Percentiles rank a stretch among this genome's conserved stretches.
Evolutionary conservation across 2,113 vertebrate genomes (phyloP).

Genomic region (Crotalus helleri): DNA sequence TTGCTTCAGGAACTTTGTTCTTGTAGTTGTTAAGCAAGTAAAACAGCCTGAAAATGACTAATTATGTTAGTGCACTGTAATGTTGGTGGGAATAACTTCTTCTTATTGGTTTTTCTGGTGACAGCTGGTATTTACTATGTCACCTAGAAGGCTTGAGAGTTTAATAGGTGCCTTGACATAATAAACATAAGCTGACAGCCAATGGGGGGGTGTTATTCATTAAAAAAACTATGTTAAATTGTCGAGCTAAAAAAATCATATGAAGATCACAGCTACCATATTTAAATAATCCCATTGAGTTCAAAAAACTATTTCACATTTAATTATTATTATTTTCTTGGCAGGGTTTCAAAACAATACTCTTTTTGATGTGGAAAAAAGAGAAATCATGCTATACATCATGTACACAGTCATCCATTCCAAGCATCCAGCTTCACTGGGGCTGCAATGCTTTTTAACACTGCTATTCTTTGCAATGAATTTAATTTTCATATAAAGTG

Average conservation of each 20-base stretch:
- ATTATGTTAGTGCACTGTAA: background rate
- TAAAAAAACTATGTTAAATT: background rate
- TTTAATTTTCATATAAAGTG: constrained; percentile 29
- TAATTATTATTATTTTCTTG: constrained; percentile 10
- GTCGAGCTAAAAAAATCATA: background rate
- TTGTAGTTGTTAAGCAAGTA: background rate
- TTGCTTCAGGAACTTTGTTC: background rate
- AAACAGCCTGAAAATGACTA: background rate
- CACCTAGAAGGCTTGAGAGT: constrained; percentile 11
- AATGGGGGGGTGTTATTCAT: background rate
- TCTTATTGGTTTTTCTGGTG: background rate
- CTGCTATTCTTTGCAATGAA: background rate
- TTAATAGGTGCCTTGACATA: constrained; percentile 2
- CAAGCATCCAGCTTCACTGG: background rate
- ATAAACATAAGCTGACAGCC: constrained; percentile 9
- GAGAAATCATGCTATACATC: background rate
- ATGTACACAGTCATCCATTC: background rate
- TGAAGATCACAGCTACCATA: background rate
- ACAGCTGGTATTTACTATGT: constrained; percentile 14
- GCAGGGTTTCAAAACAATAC: background rate
- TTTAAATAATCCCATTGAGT: background rate
- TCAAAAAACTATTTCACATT: background rate
- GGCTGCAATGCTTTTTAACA: background rate
- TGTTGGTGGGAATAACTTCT: background rate
- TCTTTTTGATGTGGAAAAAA: background rate